These are phyloP conservation scores for Amblyteles armatorius DNA, from an alignment of 2,888 invertebrate species.

Conservation along the genomic window DNA sequence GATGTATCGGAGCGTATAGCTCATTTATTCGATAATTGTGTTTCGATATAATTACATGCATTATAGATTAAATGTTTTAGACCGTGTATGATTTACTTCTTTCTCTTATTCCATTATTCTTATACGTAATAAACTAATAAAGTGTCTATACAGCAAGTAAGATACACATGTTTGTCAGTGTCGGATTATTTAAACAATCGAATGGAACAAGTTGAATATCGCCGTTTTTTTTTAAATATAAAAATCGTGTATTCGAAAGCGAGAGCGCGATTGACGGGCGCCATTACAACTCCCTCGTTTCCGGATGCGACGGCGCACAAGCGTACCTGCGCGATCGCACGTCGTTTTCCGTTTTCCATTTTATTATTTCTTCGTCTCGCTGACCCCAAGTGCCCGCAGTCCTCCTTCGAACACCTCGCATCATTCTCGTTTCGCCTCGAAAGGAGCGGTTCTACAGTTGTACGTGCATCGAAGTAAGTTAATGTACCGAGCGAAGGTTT, in stretches of 20 bases:
- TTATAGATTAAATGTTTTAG: too few relatives aligned
- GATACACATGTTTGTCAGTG: not conserved
- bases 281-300: slow-evolving; percentile 28
- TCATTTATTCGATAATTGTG: too few relatives aligned
- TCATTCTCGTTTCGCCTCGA: slow-evolving; percentile 74
- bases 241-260: not conserved
- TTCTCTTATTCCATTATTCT: too few relatives aligned
- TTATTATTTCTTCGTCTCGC: slow-evolving; percentile 76
- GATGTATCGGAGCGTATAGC: too few relatives aligned
- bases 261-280: not conserved
- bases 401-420: slow-evolving; percentile 78
- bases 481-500: slow-evolving; percentile 37
- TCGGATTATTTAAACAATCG: not conserved
- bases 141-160: too few relatives aligned
- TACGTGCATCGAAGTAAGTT: slow-evolving; percentile 82
- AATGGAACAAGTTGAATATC: not conserved
- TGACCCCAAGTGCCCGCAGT: slow-evolving; percentile 77
- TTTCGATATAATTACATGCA: too few relatives aligned
- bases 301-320: slow-evolving; percentile 67
- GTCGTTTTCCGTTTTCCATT: slow-evolving; percentile 70
- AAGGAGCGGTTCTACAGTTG: slow-evolving; percentile 80
- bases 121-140: too few relatives aligned
- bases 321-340: slow-evolving; percentile 50
- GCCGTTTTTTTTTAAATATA: not conserved
- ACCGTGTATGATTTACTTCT: too few relatives aligned